Conservation (phyloP, 2,888 invertebrate species). For the Pyrocoelia pectoralis region DNA sequence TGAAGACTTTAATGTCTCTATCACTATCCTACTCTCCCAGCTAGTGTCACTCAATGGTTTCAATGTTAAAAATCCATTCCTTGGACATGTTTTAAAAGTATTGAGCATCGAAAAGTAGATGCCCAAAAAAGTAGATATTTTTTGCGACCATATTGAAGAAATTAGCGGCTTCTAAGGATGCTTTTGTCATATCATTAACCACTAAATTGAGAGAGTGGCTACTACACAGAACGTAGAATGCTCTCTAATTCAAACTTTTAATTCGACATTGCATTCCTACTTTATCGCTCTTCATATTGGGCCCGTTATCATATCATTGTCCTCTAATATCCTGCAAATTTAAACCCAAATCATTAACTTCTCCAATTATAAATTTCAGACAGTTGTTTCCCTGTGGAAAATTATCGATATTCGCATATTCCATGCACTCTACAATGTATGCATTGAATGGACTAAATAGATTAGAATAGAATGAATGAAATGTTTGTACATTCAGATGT, state of each 20-base stretch:
- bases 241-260: no score
- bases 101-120: slow-evolving; percentile 37
- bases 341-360: slow-evolving; percentile 31
- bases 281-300: slow-evolving; percentile 38
- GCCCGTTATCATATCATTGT: slow-evolving; percentile 40
- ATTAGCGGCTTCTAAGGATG: slow-evolving; percentile 31
- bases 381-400: no score
- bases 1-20: no score
- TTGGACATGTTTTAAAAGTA: slow-evolving; percentile 3
- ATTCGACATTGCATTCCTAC: slow-evolving; percentile 35
- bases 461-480: no score
- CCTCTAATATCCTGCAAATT: slow-evolving; percentile 33
- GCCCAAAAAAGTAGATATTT: slow-evolving; percentile 39
- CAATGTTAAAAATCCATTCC: slow-evolving; percentile 9
- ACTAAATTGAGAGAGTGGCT: slow-evolving; percentile 37
- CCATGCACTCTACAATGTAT: no score
- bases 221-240: no score
- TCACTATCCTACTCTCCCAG: no score
- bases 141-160: slow-evolving; percentile 37
- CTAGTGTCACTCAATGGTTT: no score
- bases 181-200: slow-evolving; percentile 40
- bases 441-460: no score
- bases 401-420: no score
- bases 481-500: no score
- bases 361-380: slow-evolving; percentile 41